Evolutionary conservation across 2,888 invertebrate genomes (phyloP), one percentile per base, ranked within the genome.

Genomic region (Eristalis tenax): DNA sequence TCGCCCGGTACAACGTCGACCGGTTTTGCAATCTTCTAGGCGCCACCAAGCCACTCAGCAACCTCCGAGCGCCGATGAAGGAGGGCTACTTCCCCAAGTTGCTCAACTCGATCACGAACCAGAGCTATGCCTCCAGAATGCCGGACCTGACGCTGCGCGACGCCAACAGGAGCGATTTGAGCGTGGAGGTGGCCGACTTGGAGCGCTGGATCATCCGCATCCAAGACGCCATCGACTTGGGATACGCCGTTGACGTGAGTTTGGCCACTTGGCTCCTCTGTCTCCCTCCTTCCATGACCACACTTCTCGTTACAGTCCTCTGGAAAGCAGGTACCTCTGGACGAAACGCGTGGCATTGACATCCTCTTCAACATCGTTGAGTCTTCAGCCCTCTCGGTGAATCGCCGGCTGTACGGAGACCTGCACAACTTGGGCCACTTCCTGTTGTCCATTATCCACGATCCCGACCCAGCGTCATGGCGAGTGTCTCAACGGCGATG

Each of bases 361-460:
- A 93, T 95, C 4, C 94, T 98, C 38, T 97, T 97, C 26, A 96
- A 97, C 92, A 94, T 97, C 84, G 93, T 97, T 90, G 97, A 97
- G 92, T 94, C 96, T 0, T 95, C 95, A 57, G 94, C 94, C 63
- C 92, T 97, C 38, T 95, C 96, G 28, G 94, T 94, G 6, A 97
- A 97, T 93, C 93, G 94, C 0, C 93, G 93, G 59, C 94, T 95
- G 90, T 97, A 97, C 91, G 97, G 97, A 0, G 96, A 96, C 92
- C 90, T 97, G 63, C 97, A 98, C 92, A 97, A 97, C 93, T 94
- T 96, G 93, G 97, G 97, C 0, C 97, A 98, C 90, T 95, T 96
- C 23, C 93, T 96, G 90, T 95, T 97, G 85, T 95, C 96, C 0
- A 96, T 95, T 90, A 94, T 95, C 6, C 97, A 97, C 91, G 97